A percentile compares a stretch with the other conserved stretches of the same genome.
Evolutionary conservation across 2,888 invertebrate species (phyloP).

Genomic region (Agapostemon virescens): DNA sequence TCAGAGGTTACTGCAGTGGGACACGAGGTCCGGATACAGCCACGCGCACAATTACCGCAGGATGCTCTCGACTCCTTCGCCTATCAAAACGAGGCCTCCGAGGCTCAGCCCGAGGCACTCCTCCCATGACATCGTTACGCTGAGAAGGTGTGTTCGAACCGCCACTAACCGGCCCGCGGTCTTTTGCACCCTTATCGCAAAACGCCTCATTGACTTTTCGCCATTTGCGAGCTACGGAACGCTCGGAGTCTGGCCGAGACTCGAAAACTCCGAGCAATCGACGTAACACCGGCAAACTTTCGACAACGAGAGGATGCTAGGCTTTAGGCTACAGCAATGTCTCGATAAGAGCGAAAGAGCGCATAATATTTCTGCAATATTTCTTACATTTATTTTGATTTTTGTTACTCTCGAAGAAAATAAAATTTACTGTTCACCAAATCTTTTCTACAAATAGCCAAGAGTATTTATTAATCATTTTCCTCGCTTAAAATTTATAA

Average conservation of each 20-base stretch:
- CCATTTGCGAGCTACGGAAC: conserved; percentile 51
- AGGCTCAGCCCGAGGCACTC: conserved; percentile 80
- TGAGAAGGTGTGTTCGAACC: conserved; percentile 72
- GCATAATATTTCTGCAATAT: no score
- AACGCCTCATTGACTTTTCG: conserved; percentile 64
- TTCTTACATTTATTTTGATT: no score
- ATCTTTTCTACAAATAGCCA: no score
- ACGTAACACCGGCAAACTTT: neutral
- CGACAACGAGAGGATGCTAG: no score
- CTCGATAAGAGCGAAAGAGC: no score
- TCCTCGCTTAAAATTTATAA: no score
- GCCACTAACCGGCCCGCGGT: conserved; percentile 18
- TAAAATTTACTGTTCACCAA: no score
- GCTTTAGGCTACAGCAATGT: neutral
- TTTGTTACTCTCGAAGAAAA: no score
- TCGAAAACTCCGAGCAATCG: conserved; percentile 40
- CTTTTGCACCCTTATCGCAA: conserved; percentile 58
- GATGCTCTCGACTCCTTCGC: conserved; percentile 81
- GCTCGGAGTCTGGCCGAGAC: conserved; percentile 2
- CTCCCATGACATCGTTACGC: conserved; percentile 79
- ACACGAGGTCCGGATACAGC: conserved; percentile 78
- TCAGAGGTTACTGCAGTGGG: conserved; percentile 83
- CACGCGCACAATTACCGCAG: conserved; percentile 80
- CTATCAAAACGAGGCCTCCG: conserved; percentile 81
- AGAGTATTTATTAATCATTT: no score